Base-by-base conservation (phyloP, 2,888 invertebrate species). In the Stenodema calcarata region DNA sequence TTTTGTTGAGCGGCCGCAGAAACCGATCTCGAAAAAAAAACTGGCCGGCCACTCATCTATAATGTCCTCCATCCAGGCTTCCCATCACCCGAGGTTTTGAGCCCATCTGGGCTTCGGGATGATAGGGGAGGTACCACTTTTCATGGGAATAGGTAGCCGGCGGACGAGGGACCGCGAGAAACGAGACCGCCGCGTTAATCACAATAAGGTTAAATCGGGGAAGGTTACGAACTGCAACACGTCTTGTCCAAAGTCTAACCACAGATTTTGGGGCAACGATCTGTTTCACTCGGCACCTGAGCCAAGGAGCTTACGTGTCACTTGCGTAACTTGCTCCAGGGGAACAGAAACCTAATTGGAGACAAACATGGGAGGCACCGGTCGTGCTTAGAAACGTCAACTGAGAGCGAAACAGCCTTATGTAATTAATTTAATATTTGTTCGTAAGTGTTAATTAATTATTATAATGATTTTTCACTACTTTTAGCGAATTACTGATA, bases 11-110 rank as follows among this genome's bases (percentile, higher is more conserved):
- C 62, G 62, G 62, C 62, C 62, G 62, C 62, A 62, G 62, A 62
- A 62, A 62, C 62, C 62, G 62, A 62, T 62, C 62, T 62, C 62
- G 62, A 62, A 62, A n/a, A n/a, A n/a, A n/a, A 62, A 62, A 62
- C 62, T 23, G 62, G 62, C 62, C 23, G 62, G 7, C 62, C 62
- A 62, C 62, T 62, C 62, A 62, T 23, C 62, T 62, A 23, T 62
- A 62, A 62, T 62, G 62, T 62, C 62, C 62, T 62, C 62, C 62
- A 35, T 2, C 35, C 35, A 7, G 7, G 35, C 35, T 35, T 35
- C 35, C 2, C 35, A 62, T 62, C 62, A 62, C 62, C 3, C 7
- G 62, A 62, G 35, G 62, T 62, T 62, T 62, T 62, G 62, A 62
- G 23, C 62, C 62, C 62, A 62, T 62, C 62, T 62, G 62, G 62